Conservation (phyloP, 2,888 invertebrate species). For the Lysandra coridon region DNA sequence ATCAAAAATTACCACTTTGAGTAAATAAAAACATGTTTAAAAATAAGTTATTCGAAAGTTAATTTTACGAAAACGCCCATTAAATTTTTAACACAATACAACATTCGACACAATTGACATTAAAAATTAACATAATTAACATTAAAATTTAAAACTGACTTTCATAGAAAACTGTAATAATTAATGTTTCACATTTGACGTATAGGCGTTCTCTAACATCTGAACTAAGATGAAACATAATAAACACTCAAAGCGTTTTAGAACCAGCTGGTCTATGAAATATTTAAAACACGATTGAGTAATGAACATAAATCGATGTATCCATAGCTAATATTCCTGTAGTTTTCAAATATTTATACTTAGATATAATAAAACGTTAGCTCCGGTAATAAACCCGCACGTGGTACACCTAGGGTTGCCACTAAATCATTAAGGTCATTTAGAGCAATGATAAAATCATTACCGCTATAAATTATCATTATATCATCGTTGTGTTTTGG, state of each 20-base stretch:
- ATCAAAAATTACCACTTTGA: too few relatives aligned
- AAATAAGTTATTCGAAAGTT: too few relatives aligned
- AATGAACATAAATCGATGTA: not conserved
- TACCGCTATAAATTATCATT: not conserved
- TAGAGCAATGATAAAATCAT: constrained; percentile 13
- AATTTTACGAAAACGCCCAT: too few relatives aligned
- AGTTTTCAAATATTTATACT: constrained; percentile 24
- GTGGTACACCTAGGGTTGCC: constrained; percentile 17
- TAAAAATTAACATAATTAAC: too few relatives aligned
- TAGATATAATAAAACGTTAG: constrained; percentile 28
- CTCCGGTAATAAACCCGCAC: constrained; percentile 21
- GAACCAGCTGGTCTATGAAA: not conserved
- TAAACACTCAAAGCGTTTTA: not conserved
- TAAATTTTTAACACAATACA: too few relatives aligned
- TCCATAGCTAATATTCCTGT: constrained; percentile 12
- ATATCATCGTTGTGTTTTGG: not conserved
- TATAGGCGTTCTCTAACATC: too few relatives aligned
- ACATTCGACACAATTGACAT: too few relatives aligned
- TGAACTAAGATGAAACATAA: not conserved
- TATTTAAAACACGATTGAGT: not conserved
- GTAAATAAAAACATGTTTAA: too few relatives aligned
- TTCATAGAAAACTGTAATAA: too few relatives aligned
- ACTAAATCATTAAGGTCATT: not conserved
- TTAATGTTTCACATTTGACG: too few relatives aligned
- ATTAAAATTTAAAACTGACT: too few relatives aligned